A percentile compares a stretch with the other conserved stretches of the same genome.
Evolutionary conservation across 1,140 invertebrate genomes (phyloP).

Genomic region (Pantala flavescens): DNA sequence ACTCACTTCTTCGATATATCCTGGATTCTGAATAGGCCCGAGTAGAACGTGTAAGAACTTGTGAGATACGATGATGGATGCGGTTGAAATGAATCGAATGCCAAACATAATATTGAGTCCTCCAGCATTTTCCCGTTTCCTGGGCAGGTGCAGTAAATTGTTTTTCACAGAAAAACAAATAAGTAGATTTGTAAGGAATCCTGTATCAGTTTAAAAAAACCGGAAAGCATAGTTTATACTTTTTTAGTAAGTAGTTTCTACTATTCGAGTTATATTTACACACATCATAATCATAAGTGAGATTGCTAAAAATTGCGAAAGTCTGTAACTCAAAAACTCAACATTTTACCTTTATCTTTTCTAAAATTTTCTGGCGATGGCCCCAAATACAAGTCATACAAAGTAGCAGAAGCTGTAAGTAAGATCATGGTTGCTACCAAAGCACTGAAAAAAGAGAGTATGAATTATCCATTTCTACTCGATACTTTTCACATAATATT

Average conservation of each 20-base stretch:
- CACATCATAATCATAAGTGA: too few species aligned
- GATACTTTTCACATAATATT: too few species aligned
- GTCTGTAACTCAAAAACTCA: too few species aligned
- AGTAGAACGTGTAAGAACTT: constrained; percentile 49
- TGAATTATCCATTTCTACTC: too few species aligned
- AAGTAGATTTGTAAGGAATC: constrained; percentile 22
- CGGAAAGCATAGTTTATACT: too few species aligned
- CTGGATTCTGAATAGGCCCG: constrained; percentile 45
- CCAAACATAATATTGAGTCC: constrained; percentile 28
- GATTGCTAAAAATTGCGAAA: too few species aligned
- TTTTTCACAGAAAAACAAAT: constrained; percentile 32
- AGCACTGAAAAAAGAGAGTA: not conserved
- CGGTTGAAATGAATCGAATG: constrained; percentile 42
- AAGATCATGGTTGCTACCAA: not conserved
- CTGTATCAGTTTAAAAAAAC: not conserved
- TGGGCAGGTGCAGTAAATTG: constrained; percentile 19
- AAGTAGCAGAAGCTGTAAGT: not conserved
- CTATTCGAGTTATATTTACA: too few species aligned
- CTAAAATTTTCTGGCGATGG: not conserved
- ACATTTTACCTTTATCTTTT: not conserved
- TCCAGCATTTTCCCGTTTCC: constrained; percentile 22
- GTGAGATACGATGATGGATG: constrained; percentile 51
- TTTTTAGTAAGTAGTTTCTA: too few species aligned
- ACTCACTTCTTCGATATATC: constrained; percentile 27
- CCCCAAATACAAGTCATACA: not conserved